Percentiles rank a stretch among this genome's conserved stretches.
These are phyloP conservation scores for Lithobates pipiens DNA, from an alignment of 2,797 vertebrate species.

Conservation along the genomic window DNA sequence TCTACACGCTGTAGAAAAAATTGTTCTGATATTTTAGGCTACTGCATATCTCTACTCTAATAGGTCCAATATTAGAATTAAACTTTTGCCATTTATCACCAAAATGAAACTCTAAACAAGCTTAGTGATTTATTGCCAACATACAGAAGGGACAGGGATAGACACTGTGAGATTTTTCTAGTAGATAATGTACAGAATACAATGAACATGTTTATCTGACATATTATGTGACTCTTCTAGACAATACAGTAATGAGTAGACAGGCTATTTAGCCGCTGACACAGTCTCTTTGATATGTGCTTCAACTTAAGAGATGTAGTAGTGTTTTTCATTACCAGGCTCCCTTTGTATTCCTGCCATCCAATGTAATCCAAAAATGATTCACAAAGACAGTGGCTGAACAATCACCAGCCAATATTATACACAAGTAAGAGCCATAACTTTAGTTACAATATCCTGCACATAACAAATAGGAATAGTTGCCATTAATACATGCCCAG, in stretches of 20 bases:
- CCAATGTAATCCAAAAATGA: constrained; percentile 23
- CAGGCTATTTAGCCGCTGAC: constrained; percentile 49
- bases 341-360: constrained; percentile 7
- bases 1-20: too few relatives aligned
- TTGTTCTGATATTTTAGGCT: too few relatives aligned
- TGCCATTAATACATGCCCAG: too few relatives aligned
- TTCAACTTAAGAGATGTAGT: constrained; percentile 46
- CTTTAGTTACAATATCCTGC: too few relatives aligned
- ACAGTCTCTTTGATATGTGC: constrained; percentile 35
- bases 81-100: too few relatives aligned
- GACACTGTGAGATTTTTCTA: not conserved
- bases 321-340: constrained; percentile 48
- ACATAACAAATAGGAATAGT: too few relatives aligned
- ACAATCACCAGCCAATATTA: too few relatives aligned
- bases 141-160: not conserved
- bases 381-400: too few relatives aligned
- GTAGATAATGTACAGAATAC: constrained; percentile 8
- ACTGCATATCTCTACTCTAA: too few relatives aligned
- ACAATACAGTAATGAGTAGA: constrained; percentile 44
- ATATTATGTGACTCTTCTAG: constrained; percentile 19
- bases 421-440: too few relatives aligned
- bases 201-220: constrained; percentile 34
- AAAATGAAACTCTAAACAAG: not conserved
- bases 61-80: too few relatives aligned
- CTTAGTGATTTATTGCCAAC: not conserved